Percentiles rank a stretch among this genome's conserved stretches.
Evolutionary conservation across 1,140 invertebrate species (phyloP).

Genomic region (Tigriopus japonicus): DNA sequence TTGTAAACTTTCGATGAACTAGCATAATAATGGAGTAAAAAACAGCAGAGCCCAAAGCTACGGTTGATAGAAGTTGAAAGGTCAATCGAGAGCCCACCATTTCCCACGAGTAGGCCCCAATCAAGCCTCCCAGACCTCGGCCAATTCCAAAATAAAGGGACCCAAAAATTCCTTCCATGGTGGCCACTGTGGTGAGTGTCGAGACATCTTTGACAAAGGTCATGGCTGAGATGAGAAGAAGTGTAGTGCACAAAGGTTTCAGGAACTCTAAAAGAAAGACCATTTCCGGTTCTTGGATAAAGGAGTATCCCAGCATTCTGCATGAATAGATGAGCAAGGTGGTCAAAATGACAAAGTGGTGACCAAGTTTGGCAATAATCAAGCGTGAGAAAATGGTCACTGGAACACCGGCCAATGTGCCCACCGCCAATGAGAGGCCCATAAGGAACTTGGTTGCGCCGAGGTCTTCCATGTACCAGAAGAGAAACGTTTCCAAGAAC

Average conservation of each 20-base stretch:
- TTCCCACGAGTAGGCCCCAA: not conserved
- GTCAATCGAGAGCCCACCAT: not conserved
- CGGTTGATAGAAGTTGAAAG: too few species aligned
- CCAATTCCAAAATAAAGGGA: conserved; percentile 62
- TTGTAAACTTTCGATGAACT: too few species aligned
- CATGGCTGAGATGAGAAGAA: conserved; percentile 59
- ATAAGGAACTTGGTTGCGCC: conserved; percentile 55
- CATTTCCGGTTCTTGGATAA: conserved; percentile 59
- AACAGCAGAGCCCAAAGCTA: too few species aligned
- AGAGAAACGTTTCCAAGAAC: conserved; percentile 64
- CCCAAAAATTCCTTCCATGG: conserved; percentile 57
- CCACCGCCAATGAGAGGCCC: conserved; percentile 61
- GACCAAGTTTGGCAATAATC: conserved; percentile 53
- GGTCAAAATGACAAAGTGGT: conserved; percentile 59
- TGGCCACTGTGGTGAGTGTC: conserved; percentile 55
- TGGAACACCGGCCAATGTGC: conserved; percentile 52
- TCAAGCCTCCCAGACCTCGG: not conserved
- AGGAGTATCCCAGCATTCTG: conserved; percentile 51
- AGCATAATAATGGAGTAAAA: too few species aligned
- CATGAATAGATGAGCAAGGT: conserved; percentile 55
- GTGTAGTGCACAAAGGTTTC: conserved; percentile 56
- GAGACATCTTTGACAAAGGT: conserved; percentile 58
- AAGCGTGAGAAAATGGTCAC: conserved; percentile 52
- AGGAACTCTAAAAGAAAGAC: conserved; percentile 60
- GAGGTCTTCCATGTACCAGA: conserved; percentile 62